phyloP scores from a whole-genome alignment of 2,888 invertebrate genomes.

The Microplitis deprimator region DNA sequence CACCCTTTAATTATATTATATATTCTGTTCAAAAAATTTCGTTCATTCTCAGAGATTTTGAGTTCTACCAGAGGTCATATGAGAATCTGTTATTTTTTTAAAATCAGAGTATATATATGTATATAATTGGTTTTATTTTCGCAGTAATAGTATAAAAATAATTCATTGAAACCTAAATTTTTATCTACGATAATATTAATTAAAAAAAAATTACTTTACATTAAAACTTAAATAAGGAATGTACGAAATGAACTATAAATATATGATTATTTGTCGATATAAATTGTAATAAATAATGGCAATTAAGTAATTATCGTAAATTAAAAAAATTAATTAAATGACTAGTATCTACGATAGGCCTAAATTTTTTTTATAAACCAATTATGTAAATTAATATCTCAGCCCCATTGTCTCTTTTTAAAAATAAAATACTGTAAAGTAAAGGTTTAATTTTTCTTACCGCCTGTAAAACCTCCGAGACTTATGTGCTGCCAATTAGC shows the following conservation, averaged over 20 bases:
- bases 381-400: neutral
- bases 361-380: constrained; percentile 4
- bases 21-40: no score
- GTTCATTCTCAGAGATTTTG: no score
- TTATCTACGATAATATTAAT: constrained; percentile 5
- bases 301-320: neutral
- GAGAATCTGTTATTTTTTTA: neutral
- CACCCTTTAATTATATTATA: no score
- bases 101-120: constrained; percentile 4
- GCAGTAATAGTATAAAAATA: constrained; percentile 39
- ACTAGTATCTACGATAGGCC: constrained; percentile 23
- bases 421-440: constrained; percentile 45
- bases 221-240: neutral
- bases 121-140: constrained; percentile 20
- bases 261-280: neutral
- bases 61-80: no score
- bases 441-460: constrained; percentile 41
- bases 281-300: constrained; percentile 13
- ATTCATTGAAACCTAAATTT: constrained; percentile 36
- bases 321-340: constrained; percentile 1
- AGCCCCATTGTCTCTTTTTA: constrained; percentile 1
- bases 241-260: neutral
- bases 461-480: constrained; percentile 62
- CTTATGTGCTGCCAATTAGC: constrained; percentile 68
- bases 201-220: neutral